Percentiles rank a stretch among this genome's conserved stretches.
Conservation (phyloP, 2,113 vertebrate genomes). For the Bujurquina vittata region DNA sequence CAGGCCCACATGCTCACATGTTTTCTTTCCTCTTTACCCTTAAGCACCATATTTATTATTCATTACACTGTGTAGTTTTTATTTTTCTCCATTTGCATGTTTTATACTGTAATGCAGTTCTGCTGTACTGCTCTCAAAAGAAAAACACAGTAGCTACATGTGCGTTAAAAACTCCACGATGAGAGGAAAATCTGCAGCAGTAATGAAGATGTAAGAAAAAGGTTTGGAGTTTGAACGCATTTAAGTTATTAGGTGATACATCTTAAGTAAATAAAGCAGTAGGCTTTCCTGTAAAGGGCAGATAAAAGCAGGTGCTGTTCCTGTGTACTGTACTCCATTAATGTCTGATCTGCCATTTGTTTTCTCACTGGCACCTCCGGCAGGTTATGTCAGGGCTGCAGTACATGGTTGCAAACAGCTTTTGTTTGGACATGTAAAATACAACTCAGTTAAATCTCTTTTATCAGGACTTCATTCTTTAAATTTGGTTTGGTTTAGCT, state of each 20-base stretch:
- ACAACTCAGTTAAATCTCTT: background rate
- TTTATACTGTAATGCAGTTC: background rate
- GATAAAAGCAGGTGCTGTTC: background rate
- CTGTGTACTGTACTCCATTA: background rate
- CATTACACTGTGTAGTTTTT: background rate
- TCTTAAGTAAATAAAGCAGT: background rate
- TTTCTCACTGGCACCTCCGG: background rate
- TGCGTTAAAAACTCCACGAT: fast-evolving
- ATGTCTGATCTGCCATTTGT: background rate
- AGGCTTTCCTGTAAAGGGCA: background rate
- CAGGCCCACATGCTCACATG: background rate
- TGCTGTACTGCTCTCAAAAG: background rate
- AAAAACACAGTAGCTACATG: background rate
- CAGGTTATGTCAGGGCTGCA: background rate
- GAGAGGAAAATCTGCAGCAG: background rate
- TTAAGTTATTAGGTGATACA: fast-evolving
- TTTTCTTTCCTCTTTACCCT: background rate
- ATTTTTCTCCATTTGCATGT: background rate
- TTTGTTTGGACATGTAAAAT: background rate
- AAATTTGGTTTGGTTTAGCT: no score
- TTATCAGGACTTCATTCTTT: background rate
- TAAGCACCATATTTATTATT: background rate
- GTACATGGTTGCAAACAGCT: background rate
- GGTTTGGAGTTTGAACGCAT: background rate
- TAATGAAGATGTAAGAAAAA: background rate